Conservation (phyloP, 2,113 vertebrate genomes). For the Chrysemys picta region DNA sequence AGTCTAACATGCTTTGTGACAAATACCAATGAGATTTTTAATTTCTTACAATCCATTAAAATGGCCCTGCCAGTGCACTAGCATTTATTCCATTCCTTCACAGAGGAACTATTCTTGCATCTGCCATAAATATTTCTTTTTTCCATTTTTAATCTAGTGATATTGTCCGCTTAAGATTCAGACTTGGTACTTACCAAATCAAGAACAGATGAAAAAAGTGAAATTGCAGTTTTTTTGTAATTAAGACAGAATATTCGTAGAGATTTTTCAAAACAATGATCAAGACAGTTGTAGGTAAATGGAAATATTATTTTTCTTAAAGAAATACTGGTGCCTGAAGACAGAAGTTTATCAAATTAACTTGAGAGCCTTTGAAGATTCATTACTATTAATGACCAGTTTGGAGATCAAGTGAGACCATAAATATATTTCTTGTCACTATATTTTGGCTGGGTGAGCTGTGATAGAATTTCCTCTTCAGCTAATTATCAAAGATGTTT, state of each 20-base stretch:
- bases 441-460: constrained; percentile 60
- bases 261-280: constrained; percentile 57
- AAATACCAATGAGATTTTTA: background rate
- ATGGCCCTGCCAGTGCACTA: background rate
- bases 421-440: constrained; percentile 63
- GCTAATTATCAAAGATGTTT: constrained; percentile 59
- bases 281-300: constrained; percentile 38
- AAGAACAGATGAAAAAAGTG: constrained; percentile 54
- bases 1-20: background rate
- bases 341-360: constrained; percentile 65
- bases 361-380: constrained; percentile 61
- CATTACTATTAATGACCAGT: constrained; percentile 71
- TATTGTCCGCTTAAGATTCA: constrained; percentile 38
- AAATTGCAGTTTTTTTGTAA: constrained; percentile 49
- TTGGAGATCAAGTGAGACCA: constrained; percentile 64
- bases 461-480: constrained; percentile 65
- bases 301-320: constrained; percentile 58
- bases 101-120: constrained; percentile 16
- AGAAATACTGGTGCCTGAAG: constrained; percentile 45
- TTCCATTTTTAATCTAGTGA: constrained; percentile 26
- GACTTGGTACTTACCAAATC: constrained; percentile 36
- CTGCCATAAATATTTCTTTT: background rate
- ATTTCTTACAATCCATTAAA: background rate
- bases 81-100: constrained; percentile 31
- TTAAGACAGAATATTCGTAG: constrained; percentile 62